These are phyloP conservation scores for Penaeus indicus DNA, from an alignment of 1,140 invertebrate genomes.

Conservation along the genomic window DNA sequence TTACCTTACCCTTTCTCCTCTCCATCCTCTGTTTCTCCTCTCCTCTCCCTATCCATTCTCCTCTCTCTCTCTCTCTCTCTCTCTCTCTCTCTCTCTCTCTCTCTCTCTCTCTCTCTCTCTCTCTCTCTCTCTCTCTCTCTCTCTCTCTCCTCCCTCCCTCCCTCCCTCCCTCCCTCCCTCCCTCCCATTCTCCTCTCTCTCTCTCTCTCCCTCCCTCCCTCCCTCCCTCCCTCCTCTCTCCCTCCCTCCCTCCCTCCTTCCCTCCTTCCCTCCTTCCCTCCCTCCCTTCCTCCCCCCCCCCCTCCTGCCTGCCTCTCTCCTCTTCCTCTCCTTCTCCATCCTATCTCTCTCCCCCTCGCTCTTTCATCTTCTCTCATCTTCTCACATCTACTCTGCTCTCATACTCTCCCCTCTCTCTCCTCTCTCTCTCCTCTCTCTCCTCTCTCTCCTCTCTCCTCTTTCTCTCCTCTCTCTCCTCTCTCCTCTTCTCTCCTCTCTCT, in stretches of 20 bases:
- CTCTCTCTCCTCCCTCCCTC: not conserved
- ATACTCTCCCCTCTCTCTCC: not conserved
- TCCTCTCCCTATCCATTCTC: no score
- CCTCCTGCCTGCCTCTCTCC: not conserved
- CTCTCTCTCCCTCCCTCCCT: not conserved
- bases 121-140: conserved; percentile 34
- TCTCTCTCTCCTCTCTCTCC: conserved; percentile 15
- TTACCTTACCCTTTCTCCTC: no score
- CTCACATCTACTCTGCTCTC: not conserved
- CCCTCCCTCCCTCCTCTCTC: not conserved
- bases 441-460: not conserved
- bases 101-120: no score
- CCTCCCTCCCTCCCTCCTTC: not conserved
- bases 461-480: no score
- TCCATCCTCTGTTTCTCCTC: no score
- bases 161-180: not conserved
- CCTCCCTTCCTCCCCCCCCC: not conserved
- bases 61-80: no score
- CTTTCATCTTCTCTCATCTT: not conserved
- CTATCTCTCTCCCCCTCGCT: not conserved
- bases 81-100: not conserved
- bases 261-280: not conserved
- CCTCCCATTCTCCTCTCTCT: not conserved
- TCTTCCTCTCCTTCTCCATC: not conserved
- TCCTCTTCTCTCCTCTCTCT: not conserved